A percentile compares a stretch with the other conserved stretches of the same genome.
Conservation (phyloP, 2,113 vertebrate species). For the Dasypus novemcinctus region DNA sequence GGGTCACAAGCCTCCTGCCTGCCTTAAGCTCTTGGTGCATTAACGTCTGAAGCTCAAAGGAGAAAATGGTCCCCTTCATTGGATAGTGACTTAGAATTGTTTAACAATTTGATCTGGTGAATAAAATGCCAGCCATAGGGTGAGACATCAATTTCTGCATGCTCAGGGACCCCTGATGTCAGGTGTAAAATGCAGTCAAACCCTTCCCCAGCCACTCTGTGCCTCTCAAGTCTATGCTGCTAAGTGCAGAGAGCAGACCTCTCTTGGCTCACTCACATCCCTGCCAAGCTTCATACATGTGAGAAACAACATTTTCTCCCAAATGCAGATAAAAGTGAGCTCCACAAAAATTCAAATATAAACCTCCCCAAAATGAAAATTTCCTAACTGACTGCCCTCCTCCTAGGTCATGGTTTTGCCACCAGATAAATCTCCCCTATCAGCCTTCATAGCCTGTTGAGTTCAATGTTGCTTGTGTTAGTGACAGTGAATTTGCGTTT, state of each 20-base stretch:
- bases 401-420: conserved; percentile 83
- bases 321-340: conserved; percentile 81
- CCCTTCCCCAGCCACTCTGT: neutral
- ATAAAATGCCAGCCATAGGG: neutral
- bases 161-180: neutral
- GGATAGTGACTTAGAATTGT: neutral
- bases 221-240: neutral
- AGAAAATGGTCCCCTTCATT: neutral
- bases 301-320: conserved; percentile 84
- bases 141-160: neutral
- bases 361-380: conserved; percentile 83
- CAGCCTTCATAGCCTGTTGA: conserved; percentile 83
- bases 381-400: conserved; percentile 82
- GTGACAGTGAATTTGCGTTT: conserved; percentile 90
- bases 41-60: neutral
- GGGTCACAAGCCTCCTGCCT: neutral
- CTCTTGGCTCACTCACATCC: conserved; percentile 8
- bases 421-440: conserved; percentile 89
- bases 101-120: neutral
- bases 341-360: conserved; percentile 82
- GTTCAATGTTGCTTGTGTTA: conserved; percentile 90
- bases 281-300: conserved; percentile 75
- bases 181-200: neutral
- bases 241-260: neutral
- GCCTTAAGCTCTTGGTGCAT: neutral